Base-by-base conservation (phyloP, 2,888 invertebrate species). In the Noctua janthe region DNA sequence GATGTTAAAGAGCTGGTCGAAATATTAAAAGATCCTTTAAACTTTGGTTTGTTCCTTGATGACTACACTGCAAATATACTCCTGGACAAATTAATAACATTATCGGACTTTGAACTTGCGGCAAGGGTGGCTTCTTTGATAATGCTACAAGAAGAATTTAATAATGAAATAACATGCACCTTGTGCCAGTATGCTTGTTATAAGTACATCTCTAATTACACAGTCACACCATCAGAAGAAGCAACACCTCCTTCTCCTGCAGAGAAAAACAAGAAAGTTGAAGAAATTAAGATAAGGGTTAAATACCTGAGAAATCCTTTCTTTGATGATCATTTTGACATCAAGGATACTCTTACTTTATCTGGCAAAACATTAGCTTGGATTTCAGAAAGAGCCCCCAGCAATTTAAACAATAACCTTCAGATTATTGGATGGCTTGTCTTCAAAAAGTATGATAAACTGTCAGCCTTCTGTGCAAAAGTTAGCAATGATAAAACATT, bases 21-120 rank as follows among this genome's bases (percentile, higher is more conserved):
- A 29, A 97, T 99, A 13, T 95, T 99, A 71, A 97, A 98, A 91
- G 98, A 99, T 93, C 98, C 99, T 77, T 93, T 98, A 29, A 98
- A 98, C 92, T 99, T 98, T 97, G 99, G 99, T 2, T 95, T 99
- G 56, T 99, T 99, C 93, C 97, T 99, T n/a, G 99, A 99, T 95
- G 95, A 98, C 82, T 98, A 98, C 89, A 97, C 98, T 54, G 98
- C 98, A 15, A 99, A 99, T 94, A 96, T 99, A 74, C 94, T 99
- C 62, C 97, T 99, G 95, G 98, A 99, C 92, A 97, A 97, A 78
- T 98, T 99, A 90, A 95, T 99, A 78, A 98, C 98, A 91, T 95
- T 97, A 56, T 96, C 98, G 78, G 97, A 98, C 91, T 98, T 96
- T 93, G 96, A 97, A 67, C 97, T 97, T 81, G 99, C 99, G 29